phyloP scores from a whole-genome alignment of 2,113 vertebrate genomes.

The Petaurus breviceps region DNA sequence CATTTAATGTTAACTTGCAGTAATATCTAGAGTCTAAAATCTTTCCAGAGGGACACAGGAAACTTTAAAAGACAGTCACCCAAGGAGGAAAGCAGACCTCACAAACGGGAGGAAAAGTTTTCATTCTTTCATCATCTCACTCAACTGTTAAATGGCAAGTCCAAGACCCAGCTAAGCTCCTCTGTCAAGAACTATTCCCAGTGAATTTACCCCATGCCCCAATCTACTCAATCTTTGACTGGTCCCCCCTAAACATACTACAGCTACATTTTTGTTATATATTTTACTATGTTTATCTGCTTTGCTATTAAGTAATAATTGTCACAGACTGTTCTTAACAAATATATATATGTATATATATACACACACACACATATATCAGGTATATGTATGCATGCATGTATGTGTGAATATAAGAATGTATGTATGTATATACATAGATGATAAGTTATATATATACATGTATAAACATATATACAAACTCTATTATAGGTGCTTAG shows the following conservation, averaged over 20 bases:
- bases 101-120: background rate
- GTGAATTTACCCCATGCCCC: background rate
- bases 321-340: background rate
- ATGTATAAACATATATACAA: too few relatives aligned
- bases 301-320: background rate
- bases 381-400: too few relatives aligned
- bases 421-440: too few relatives aligned
- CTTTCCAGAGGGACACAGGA: background rate
- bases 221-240: background rate
- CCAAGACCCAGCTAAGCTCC: background rate
- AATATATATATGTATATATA: background rate
- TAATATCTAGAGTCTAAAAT: background rate
- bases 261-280: background rate
- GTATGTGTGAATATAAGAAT: too few relatives aligned
- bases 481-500: too few relatives aligned
- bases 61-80: background rate
- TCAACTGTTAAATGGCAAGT: too few relatives aligned
- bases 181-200: background rate
- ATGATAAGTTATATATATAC: too few relatives aligned
- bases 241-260: background rate
- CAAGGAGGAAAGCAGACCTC: background rate
- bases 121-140: too few relatives aligned
- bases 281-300: background rate
- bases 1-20: background rate
- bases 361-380: too few relatives aligned